Base-by-base conservation (phyloP, 2,113 vertebrate species). In the Hypanus sabinus region DNA sequence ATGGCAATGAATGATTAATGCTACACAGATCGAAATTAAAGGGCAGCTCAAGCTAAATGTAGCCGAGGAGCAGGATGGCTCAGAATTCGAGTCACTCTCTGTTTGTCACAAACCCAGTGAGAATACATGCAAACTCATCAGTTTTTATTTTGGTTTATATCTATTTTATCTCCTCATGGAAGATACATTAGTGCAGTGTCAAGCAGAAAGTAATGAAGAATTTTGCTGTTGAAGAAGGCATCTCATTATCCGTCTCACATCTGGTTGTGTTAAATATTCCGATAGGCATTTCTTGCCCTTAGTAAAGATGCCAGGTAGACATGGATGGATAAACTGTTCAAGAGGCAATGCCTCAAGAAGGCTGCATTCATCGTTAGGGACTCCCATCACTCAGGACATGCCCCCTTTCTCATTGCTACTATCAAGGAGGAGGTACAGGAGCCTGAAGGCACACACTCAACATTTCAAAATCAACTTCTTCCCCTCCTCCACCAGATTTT, bases 1-100 rank as follows among this genome's bases (percentile, higher is more conserved):
- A 46, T 55, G 33, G 71, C 91, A 55, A 55, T 93, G 36, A 93
- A 93, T 93, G 36, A 93, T 93, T 93, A 93, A 93, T 93, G 91
- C 11, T 55, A 73, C 91, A 93, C 8, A 18, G 70, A 93, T 73
- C 30, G 68, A 73, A 73, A 93, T 93, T 73, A 75, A 93, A 71
- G 70, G 38, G 36, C 70, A 73, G 12, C 36, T 71, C 68, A 93
- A 75, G 68, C 91, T 93, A 27, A 71, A 93, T 73, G 68, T 75
- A 10, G 70, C 73, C 5, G 70, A 55, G 38, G 22, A 93, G 55
- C 33, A 30, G 0, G 20, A 93, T 93, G 24, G 14, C 24, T 75
- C 38, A 55, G 9, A 27, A 22, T 55, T 73, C 20, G 11, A 38
- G 73, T 87, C 36, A 57, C 60, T 2, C 2, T 38, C 11, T 27